A percentile compares a stretch with the other conserved stretches of the same genome.
phyloP scores from a whole-genome alignment of 2,113 vertebrate species.

The Scophthalmus maximus region DNA sequence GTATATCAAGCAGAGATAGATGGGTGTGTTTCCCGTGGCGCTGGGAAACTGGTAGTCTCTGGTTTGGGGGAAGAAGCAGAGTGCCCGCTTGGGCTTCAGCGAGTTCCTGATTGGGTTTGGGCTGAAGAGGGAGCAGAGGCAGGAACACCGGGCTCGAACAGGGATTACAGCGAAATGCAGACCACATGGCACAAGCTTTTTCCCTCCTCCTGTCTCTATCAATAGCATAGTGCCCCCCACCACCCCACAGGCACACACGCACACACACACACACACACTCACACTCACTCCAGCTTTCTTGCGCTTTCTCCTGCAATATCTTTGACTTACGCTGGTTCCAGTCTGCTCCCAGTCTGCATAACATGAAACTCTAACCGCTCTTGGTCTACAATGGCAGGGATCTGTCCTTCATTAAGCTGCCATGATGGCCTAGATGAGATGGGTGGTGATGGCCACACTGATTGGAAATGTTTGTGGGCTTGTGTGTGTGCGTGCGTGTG shows the following conservation, averaged over 20 bases:
- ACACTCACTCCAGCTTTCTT: slow-evolving; percentile 1
- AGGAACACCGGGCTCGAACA: slow-evolving; percentile 66
- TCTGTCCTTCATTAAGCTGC: slow-evolving; percentile 73
- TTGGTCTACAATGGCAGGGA: slow-evolving; percentile 27
- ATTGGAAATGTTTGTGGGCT: slow-evolving; percentile 59
- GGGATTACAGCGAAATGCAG: slow-evolving; percentile 76
- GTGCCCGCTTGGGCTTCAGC: slow-evolving; percentile 51
- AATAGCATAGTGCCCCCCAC: slow-evolving; percentile 53
- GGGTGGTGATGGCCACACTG: slow-evolving; percentile 55
- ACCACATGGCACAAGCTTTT: slow-evolving; percentile 77
- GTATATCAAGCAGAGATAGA: slow-evolving; percentile 32
- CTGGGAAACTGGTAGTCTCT: slow-evolving; percentile 30
- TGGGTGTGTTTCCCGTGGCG: slow-evolving; percentile 19
- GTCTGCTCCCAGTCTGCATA: slow-evolving; percentile 33
- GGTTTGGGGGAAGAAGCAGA: slow-evolving; percentile 39
- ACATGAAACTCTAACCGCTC: slow-evolving; percentile 55
- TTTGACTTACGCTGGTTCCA: slow-evolving; percentile 50
- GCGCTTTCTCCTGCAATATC: slow-evolving; percentile 49
- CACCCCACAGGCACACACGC: no score
- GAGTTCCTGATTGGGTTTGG: slow-evolving; percentile 51
- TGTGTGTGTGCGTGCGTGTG: slow-evolving; percentile 6
- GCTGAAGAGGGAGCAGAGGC: slow-evolving; percentile 53
- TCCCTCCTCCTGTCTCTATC: slow-evolving; percentile 63
- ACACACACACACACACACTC: slow-evolving; percentile 6
- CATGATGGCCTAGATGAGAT: slow-evolving; percentile 56